Evolutionary conservation across 2,888 invertebrate species (phyloP).

Genomic region (Parascotia fuliginaria): DNA sequence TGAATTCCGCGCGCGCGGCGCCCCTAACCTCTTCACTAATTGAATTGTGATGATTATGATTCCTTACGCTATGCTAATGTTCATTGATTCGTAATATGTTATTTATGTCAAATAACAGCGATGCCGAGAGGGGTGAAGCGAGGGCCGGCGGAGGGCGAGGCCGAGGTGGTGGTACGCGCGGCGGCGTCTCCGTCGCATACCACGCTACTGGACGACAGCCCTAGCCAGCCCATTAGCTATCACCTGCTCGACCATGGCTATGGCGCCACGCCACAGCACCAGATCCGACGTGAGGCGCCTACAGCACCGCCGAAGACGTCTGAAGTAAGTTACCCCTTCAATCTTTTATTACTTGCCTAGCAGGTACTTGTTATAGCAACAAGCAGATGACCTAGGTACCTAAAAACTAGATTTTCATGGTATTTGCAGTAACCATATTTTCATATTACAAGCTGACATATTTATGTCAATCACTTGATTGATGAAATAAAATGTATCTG

Average conservation of each 20-base stretch:
- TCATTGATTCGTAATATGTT: constrained; percentile 41
- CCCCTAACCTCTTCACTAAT: constrained; percentile 84
- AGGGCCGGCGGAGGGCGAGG: constrained; percentile 84
- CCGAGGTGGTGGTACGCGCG: constrained; percentile 80
- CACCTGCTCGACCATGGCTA: constrained; percentile 95
- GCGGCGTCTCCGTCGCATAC: constrained; percentile 85
- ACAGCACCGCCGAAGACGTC: constrained; percentile 85
- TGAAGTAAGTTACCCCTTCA: constrained; percentile 69
- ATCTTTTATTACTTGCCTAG: not conserved
- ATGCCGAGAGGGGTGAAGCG: constrained; percentile 88
- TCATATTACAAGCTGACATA: not conserved
- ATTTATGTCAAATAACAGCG: constrained; percentile 63
- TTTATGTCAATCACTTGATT: not conserved
- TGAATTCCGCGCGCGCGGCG: constrained; percentile 83
- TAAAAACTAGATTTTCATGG: not conserved
- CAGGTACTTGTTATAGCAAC: not conserved
- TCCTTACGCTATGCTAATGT: constrained; percentile 41
- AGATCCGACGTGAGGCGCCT: constrained; percentile 86
- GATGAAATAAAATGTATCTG: not conserved
- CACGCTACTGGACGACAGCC: constrained; percentile 81
- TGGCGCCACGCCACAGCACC: constrained; percentile 92
- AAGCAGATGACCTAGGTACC: too few relatives aligned
- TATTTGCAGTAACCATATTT: not conserved
- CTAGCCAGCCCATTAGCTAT: constrained; percentile 87
- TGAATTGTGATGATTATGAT: constrained; percentile 73